Base-by-base conservation (phyloP, 2,888 invertebrate genomes). In the Brachypalpus laphriformis region DNA sequence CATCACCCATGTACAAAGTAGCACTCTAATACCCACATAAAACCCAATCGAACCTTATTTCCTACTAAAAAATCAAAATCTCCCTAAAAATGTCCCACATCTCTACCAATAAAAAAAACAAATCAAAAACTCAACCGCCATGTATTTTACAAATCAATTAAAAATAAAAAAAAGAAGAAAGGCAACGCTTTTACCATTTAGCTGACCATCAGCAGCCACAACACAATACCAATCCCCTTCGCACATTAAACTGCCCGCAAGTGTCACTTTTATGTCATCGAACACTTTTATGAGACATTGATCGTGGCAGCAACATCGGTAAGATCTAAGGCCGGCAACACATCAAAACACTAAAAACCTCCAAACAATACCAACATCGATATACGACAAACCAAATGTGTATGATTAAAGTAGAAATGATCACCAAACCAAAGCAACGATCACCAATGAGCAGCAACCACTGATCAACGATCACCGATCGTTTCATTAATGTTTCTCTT, bases 191-290 rank as follows among this genome's bases (percentile, higher is more conserved):
- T 51, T 49, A 61, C 66, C 47, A 66, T 61, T 61, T 56, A 63
- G 63, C 49, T 57, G 63, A 59, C 65, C 71, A 72, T 37, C 59
- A 68, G 61, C 34, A 78, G 68, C 68, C 34, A 34, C 28, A 65
- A 31, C 68, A 80, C 87, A 87, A 87, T 86, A 87, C 88, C 42
- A 57, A 61, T 54, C 63, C 65, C 65, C 63, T 66, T 68, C 66
- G 72, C 63, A 78, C 83, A 74, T 80, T 85, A 81, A 81, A 74
- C 34, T 37, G 71, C 71, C 75, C 68, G 56, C 81, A 71, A 85
- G 81, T 81, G 85, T 85, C 85, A 85, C 75, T 81, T 85, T 85
- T 81, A 81, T 85, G 81, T 85, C 85, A 81, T 85, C 71, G 76
- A 40, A 37, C 66, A 81, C 71, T 81, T 85, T 85, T 85, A 85